Base-by-base conservation (phyloP, 2,113 vertebrate genomes). In the Pandion haliaetus region DNA sequence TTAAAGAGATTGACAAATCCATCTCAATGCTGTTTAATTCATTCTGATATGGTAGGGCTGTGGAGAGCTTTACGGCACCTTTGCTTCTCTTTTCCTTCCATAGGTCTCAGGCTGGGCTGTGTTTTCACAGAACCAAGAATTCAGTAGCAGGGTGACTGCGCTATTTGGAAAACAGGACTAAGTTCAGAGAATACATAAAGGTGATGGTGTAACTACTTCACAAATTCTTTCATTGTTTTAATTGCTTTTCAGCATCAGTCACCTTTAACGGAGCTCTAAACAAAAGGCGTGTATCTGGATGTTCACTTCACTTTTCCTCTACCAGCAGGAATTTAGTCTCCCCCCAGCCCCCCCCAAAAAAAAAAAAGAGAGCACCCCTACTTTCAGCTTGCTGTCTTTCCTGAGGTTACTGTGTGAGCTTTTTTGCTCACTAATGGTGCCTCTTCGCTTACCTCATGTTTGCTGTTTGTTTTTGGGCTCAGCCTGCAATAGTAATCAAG, bases 401-500 rank as follows among this genome's bases (percentile, higher is more conserved):
- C 70, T 63, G 76, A 79, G 59, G 49, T 93, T 94, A 57, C 70
- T 62, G 21, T 44, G 42, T 62, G 74, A 88, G 69, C 85, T 86
- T 94, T 86, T 94, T 85, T 91, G 24, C 84, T 87, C 54, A 5
- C 34, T 73, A 29, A 34, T 91, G 62, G 77, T 97, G 58, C 90
- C 77, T 85, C 73, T 88, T 58, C n/a, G 59, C 81, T 95, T 92
- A 94, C 92, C 73, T 95, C 85, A 78, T 77, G 85, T 96, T 86
- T n/a, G 17, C 84, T 98, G 90, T 97, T 97, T 97, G 95, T 9
- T 96, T 96, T 97, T 89, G 88, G 95, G 95, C 81, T 95, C 85
- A 92, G 90, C 83, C 90, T 94, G 77, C 73, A 69, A 72, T 72
- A 90, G 86, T 90, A 97, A 97, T 97, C 92, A 92, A 96, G 88